Evolutionary conservation across 2,888 invertebrate species (phyloP), one percentile per base, ranked within the genome.

Genomic region (Macrophya alboannulata): DNA sequence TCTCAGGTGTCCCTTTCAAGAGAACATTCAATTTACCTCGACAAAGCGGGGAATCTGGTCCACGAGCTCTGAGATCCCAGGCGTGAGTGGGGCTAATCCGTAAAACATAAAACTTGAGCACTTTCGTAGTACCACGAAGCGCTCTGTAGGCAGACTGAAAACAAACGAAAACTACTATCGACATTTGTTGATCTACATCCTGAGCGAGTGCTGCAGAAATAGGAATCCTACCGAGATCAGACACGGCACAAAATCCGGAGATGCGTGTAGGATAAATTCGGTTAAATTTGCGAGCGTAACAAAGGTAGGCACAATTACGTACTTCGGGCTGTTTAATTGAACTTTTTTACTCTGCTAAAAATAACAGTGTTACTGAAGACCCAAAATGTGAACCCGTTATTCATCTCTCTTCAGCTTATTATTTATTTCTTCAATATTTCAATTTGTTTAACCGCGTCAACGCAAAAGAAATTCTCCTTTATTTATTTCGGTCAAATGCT

Each of bases 1-100:
- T 55, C 77, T 51, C 51, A 74, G 77, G 51, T 55, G 77, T 77
- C 37, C 51, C 77, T 77, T 51, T 77, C 51, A 31, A 15, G 37
- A 77, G 55, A 77, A 17, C 77, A 77, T 77, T 77, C 51, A 77
- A 77, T 77, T 77, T 77, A 37, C 37, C 55, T 37, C 31, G 25
- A 55, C 55, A 55, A 74, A 77, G 55, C 43, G n/a, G 12, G 37
- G 31, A 77, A 55, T 55, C 6, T 15, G 55, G 45, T 74, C 45
- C 5, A 10, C 43, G 45, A 74, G 12, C 45, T n/a, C 17, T 45
- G 40, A 21, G 43, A 25, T 74, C 43, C 31, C 9, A 45, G n/a
- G 21, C 72, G 43, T 45, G 8, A 21, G 72, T 45, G 25, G 21
- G 72, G 72, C 43, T 74, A 45, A 74, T 21, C 45, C n/a, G 21